Evolutionary conservation across 2,888 invertebrate species (phyloP).

Genomic region (Melieria omissa): DNA sequence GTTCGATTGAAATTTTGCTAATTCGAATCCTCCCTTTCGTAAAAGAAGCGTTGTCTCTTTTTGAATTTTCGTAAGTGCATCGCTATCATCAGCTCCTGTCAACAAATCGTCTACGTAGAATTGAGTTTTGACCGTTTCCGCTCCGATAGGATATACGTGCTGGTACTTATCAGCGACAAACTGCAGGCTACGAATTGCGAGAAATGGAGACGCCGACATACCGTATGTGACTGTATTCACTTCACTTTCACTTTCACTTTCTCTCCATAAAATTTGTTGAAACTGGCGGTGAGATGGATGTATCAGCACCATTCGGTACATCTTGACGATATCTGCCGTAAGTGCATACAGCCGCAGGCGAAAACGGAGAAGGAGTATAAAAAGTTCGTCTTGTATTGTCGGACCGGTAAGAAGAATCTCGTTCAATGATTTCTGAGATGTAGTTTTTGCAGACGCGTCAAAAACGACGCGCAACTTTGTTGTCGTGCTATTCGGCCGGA

Average conservation of each 20-base stretch:
- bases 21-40: constrained; percentile 17
- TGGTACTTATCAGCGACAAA: constrained; percentile 34
- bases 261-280: constrained; percentile 42
- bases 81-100: constrained; percentile 33
- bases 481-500: constrained; percentile 1
- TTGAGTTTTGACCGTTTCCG: neutral
- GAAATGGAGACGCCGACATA: constrained; percentile 38
- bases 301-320: constrained; percentile 38
- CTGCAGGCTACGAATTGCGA: constrained; percentile 25
- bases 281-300: constrained; percentile 30
- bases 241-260: constrained; percentile 17
- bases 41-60: constrained; percentile 9
- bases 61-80: constrained; percentile 21
- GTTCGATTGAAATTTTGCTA: neutral
- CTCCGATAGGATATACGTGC: constrained; percentile 23
- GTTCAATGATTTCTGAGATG: neutral
- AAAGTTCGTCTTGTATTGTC: neutral
- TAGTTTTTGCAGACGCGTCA: neutral
- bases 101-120: constrained; percentile 42
- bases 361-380: neutral
- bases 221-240: constrained; percentile 43
- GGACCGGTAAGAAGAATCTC: neutral
- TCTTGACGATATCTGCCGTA: constrained; percentile 38
- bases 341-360: constrained; percentile 4
- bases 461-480: neutral